Evolutionary conservation across 2,888 invertebrate genomes (phyloP).

Genomic region (Tupiocoris notatus): DNA sequence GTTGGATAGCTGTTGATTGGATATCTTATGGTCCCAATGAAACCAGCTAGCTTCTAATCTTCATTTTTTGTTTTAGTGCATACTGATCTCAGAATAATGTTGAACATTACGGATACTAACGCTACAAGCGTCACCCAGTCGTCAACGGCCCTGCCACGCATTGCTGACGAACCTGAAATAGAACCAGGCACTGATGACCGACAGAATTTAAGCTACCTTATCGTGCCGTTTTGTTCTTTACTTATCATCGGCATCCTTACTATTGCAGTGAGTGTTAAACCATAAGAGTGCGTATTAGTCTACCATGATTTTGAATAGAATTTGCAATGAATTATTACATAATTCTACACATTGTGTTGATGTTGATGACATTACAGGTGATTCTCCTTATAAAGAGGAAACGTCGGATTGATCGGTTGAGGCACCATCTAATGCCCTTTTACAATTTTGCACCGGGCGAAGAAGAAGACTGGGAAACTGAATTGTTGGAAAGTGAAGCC

Average conservation of each 20-base stretch:
- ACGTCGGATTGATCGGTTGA: slow-evolving; percentile 60
- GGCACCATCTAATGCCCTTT: slow-evolving; percentile 65
- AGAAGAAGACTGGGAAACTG: slow-evolving; percentile 68
- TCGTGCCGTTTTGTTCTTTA: slow-evolving; percentile 46
- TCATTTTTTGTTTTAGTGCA: too few species aligned
- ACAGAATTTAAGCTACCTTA: slow-evolving; percentile 43
- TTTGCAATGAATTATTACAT: not conserved
- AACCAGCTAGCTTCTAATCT: too few species aligned
- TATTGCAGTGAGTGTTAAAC: slow-evolving; percentile 44
- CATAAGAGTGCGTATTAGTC: not conserved
- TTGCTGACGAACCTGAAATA: slow-evolving; percentile 14
- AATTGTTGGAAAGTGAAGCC: slow-evolving; percentile 57
- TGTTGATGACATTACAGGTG: slow-evolving; percentile 55
- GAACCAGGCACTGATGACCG: slow-evolving; percentile 7
- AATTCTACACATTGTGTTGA: not conserved
- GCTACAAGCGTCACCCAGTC: not conserved
- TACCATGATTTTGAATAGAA: not conserved
- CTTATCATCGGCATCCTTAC: slow-evolving; percentile 45
- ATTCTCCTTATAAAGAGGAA: slow-evolving; percentile 57
- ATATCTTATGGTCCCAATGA: too few species aligned
- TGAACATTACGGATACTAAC: slow-evolving; percentile 12
- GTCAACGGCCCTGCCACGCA: slow-evolving; percentile 12
- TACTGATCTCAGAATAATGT: too few species aligned
- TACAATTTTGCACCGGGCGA: slow-evolving; percentile 70
- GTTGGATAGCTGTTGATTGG: too few species aligned